Evolutionary conservation across 2,113 vertebrate species (phyloP).

Genomic region (Dicentrarchus labrax): DNA sequence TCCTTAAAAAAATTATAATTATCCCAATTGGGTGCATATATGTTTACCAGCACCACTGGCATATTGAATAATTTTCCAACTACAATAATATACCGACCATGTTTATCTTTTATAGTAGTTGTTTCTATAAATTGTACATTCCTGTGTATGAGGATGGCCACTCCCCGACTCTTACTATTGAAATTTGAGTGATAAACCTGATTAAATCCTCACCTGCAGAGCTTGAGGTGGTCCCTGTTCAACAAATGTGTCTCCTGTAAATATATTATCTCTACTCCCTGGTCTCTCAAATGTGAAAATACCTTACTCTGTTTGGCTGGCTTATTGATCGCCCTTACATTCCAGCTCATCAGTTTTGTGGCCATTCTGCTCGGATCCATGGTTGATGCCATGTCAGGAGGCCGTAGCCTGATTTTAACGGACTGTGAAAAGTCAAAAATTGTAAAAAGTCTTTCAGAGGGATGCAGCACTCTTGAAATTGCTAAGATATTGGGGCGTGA

Average conservation of each 20-base stretch:
- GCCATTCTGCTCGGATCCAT: too few relatives aligned
- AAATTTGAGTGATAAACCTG: conserved; percentile 7
- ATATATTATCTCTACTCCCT: background rate
- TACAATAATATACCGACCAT: conserved; percentile 1
- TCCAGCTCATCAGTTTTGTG: conserved; percentile 14
- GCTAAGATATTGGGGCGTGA: too few relatives aligned
- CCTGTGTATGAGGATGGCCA: conserved; percentile 10
- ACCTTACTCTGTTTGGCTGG: conserved; percentile 12
- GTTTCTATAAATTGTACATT: conserved; percentile 9
- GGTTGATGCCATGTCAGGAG: too few relatives aligned
- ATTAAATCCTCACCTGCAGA: background rate
- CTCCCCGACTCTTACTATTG: conserved; percentile 4
- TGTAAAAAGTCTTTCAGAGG: too few relatives aligned
- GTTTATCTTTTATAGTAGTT: background rate
- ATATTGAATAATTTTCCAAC: conserved; percentile 1
- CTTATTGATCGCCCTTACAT: conserved; percentile 10
- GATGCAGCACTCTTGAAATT: too few relatives aligned
- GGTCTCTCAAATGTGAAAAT: conserved; percentile 11
- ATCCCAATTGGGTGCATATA: conserved; percentile 17
- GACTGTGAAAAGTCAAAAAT: too few relatives aligned
- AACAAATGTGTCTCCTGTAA: conserved; percentile 7
- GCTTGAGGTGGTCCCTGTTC: background rate
- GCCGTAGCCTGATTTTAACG: too few relatives aligned
- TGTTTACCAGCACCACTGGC: conserved; percentile 4
- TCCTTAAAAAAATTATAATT: conserved; percentile 1